phyloP scores from a whole-genome alignment of 2,113 vertebrate genomes.

The Coptodon bakossiorum region DNA sequence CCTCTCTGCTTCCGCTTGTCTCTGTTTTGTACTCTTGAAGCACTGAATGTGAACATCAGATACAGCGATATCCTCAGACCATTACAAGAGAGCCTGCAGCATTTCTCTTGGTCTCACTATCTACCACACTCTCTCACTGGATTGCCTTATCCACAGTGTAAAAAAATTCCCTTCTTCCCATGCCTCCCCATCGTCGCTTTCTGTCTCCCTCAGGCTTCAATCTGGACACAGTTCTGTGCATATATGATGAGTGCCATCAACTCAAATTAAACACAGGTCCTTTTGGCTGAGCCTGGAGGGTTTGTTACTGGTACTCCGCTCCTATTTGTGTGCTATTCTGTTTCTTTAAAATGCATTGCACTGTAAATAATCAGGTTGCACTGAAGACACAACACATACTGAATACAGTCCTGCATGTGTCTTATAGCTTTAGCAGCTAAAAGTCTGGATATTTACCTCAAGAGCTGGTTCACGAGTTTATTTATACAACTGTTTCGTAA shows the following conservation, averaged over 20 bases:
- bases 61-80: constrained; percentile 27
- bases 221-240: neutral
- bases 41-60: constrained; percentile 7
- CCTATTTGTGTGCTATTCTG: neutral
- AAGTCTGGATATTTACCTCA: neutral
- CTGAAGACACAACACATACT: neutral
- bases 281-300: constrained; percentile 5
- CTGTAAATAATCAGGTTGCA: neutral
- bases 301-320: neutral
- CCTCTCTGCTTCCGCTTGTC: neutral
- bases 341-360: neutral
- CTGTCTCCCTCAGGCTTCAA: neutral
- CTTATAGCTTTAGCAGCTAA: neutral
- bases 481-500: neutral
- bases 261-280: constrained; percentile 16
- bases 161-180: neutral
- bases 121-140: neutral
- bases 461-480: neutral
- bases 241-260: constrained; percentile 6
- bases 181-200: neutral
- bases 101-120: neutral
- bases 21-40: neutral
- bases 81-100: constrained; percentile 6
- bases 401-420: neutral
- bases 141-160: neutral